phyloP scores from a whole-genome alignment of 92 coral and sea anemone genomes.

The Parazoanthus atlanticus region DNA sequence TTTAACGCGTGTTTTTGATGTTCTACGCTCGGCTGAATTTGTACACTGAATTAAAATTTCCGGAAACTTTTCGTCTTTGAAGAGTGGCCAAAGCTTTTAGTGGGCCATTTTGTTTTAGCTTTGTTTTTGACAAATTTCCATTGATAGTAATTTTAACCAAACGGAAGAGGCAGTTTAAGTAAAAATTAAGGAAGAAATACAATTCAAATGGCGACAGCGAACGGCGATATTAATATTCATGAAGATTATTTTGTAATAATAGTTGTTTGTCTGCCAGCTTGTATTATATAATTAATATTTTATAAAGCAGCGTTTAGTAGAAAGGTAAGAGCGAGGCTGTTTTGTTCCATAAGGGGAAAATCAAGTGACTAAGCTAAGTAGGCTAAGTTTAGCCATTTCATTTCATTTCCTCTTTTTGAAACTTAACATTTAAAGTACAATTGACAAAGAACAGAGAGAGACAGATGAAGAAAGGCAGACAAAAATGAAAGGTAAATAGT shows the following conservation, averaged over 20 bases:
- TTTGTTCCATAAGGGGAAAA: not conserved
- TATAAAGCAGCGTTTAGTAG: not conserved
- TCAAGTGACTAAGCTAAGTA: not conserved
- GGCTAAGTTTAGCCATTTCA: not conserved
- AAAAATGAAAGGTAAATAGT: constrained; percentile 9
- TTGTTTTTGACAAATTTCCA: not conserved
- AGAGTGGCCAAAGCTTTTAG: constrained; percentile 34
- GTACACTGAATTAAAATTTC: constrained; percentile 76
- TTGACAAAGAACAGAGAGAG: constrained; percentile 16
- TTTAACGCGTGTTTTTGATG: constrained; percentile 97
- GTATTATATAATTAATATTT: constrained; percentile 15
- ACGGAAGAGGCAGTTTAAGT: not conserved
- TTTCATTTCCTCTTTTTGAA: not conserved
- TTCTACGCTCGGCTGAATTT: constrained; percentile 86
- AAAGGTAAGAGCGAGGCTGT: not conserved
- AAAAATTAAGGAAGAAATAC: not conserved
- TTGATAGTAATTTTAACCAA: not conserved
- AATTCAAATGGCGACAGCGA: constrained; percentile 34
- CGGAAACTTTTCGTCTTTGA: constrained; percentile 43
- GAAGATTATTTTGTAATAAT: constrained; percentile 46
- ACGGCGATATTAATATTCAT: constrained; percentile 68
- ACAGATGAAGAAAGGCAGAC: constrained; percentile 15
- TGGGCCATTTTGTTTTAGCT: not conserved
- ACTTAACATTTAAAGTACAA: not conserved
- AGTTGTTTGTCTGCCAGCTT: constrained; percentile 61